Base-by-base conservation (phyloP, 2,888 invertebrate species). In the Parthenolecanium corni region DNA sequence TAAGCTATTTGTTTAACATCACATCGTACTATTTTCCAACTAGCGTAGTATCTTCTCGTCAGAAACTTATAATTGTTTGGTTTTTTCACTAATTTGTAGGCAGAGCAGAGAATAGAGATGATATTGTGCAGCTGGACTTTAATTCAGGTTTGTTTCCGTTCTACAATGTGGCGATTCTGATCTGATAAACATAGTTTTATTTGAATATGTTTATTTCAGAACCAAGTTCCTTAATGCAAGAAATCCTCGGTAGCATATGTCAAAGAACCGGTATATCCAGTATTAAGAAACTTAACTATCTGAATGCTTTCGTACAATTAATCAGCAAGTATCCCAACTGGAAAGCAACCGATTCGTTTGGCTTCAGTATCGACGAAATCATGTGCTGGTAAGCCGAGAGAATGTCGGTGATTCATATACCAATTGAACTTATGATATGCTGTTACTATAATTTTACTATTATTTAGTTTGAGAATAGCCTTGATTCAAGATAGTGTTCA, bases 241-340 rank as follows among this genome's bases (percentile, higher is more conserved):
- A 82, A 72, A 80, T 83, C 64, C 74, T 83, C 63, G 77, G 77
- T 64, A 79, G 79, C 71, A 71, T 82, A 65, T 81, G 81, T 68
- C 80, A 79, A 71, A 80, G 78, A 71, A 75, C 77, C 67, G 80
- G 79, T 64, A 78, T 84, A 65, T 81, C 84, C 65, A 89, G 89
- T 74, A 83, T 81, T 66, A 85, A 84, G 72, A 85, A 87, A 73
- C 78, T 93, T 69, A 87, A 86, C 68, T 88, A 90, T 74, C 80
- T 94, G 70, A 94, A 93, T 79, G 86, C 84, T 66, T 83, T 93
- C 75, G 89, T 90, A 64, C 88, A 89, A 71, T 79, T 93, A 67
- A 47, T 66, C 36, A 20, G 42, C 40, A 36, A 52, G 31, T 25
- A 46, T 52, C 9, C 6, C 85, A 68, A 77, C 79, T 70, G 81